Evolutionary conservation across 2,113 vertebrate species (phyloP).

Genomic region (Orientallactaga bullata): DNA sequence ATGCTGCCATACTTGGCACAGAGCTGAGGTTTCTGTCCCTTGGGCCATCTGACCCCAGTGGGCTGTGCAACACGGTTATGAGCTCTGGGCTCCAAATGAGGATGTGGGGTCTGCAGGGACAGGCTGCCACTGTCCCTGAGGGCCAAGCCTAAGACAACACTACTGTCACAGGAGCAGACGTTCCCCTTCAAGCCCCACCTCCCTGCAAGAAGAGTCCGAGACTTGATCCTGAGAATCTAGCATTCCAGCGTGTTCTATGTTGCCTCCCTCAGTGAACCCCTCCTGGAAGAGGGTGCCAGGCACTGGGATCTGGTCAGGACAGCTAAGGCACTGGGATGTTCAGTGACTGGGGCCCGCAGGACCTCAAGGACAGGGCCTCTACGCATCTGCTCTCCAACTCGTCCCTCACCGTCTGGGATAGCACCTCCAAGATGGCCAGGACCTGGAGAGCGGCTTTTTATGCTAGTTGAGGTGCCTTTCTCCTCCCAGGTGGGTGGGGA

Average conservation of each 20-base stretch:
- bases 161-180: not conserved
- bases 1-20: not conserved
- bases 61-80: not conserved
- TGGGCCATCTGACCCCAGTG: not conserved
- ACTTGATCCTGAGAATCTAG: not conserved
- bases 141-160: not conserved
- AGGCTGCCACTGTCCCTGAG: not conserved
- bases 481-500: too few species aligned
- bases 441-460: not conserved
- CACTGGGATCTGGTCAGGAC: not conserved
- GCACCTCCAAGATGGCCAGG: not conserved
- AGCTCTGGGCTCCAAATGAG: not conserved
- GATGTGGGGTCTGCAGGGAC: not conserved
- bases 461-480: too few species aligned
- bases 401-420: too few species aligned
- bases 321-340: not conserved
- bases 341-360: not conserved
- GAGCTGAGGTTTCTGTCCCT: not conserved
- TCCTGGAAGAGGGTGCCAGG: not conserved
- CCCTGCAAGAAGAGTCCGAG: not conserved
- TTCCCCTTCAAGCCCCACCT: not conserved
- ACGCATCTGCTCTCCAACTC: not conserved
- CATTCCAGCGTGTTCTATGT: not conserved
- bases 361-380: too few species aligned
- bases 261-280: not conserved